phyloP scores from a whole-genome alignment of 2,888 invertebrate genomes.

The Acheta domesticus region DNA sequence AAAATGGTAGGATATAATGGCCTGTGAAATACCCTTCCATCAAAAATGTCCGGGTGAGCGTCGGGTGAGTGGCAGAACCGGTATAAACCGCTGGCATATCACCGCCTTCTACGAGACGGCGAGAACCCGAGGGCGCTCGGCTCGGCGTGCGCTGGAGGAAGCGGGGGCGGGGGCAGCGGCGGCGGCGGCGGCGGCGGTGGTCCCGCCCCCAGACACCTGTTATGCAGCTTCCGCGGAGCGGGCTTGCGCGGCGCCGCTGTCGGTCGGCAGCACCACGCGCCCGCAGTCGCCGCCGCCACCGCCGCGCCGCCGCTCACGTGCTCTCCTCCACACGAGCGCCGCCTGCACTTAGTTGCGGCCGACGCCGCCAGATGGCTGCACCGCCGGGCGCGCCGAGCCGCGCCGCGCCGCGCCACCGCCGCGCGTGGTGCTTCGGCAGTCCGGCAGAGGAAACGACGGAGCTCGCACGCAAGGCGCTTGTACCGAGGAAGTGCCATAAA shows the following conservation, averaged over 20 bases:
- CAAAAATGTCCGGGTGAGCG: no score
- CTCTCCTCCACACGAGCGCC: background rate
- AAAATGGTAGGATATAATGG: no score
- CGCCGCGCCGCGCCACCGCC: background rate
- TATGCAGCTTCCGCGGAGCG: background rate
- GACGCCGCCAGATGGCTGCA: background rate
- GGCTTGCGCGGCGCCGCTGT: background rate
- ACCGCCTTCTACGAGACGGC: no score
- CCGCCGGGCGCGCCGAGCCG: background rate
- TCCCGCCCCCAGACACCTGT: background rate
- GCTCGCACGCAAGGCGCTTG: background rate
- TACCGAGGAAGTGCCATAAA: constrained; percentile 1
- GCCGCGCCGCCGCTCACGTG: background rate
- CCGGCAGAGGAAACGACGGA: constrained; percentile 1
- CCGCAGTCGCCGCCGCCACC: background rate
- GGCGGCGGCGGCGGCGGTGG: background rate
- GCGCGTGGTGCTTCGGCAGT: background rate
- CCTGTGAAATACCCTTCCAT: no score
- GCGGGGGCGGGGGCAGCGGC: background rate
- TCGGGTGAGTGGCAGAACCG: no score
- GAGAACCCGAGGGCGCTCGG: no score
- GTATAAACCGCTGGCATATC: no score
- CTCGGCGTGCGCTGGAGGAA: background rate
- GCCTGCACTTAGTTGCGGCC: background rate
- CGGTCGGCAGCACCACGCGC: no score